Base-by-base conservation (phyloP, 2,888 invertebrate species). In the Camponotus fellah region DNA sequence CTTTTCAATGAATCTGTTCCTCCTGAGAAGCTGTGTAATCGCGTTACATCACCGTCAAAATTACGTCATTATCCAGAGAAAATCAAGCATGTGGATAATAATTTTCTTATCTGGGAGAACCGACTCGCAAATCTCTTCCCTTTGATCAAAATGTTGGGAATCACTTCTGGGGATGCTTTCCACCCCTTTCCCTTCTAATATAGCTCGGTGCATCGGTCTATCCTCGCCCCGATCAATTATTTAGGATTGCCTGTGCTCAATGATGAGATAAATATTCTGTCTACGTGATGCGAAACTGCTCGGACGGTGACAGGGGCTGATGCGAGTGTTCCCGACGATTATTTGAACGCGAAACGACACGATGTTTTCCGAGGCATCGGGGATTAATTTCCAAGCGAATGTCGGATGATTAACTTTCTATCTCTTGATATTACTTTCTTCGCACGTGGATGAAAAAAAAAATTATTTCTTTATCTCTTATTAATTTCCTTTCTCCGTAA, bases 231-330 rank as follows among this genome's bases (percentile, higher is more conserved):
- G 84, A 89, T 90, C 88, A 86, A 89, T 90, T 90, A 90, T 90
- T 89, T 83, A 89, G 68, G 56, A 37, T 84, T 17, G 76, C 60
- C 85, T 66, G 85, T 79, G 83, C 88, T 43, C n/a, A 64, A 74
- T 85, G 84, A 74, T 75, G 85, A 74, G 85, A 89, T 88, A 89
- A 90, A 90, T 90, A 90, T 90, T 88, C 89, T 85, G 85, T 86
- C 84, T 74, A 65, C 85, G 87, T 91, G 88, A 90, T 85, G 80
- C 69, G 88, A 84, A 60, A 60, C 86, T 84, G 81, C 76, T 79
- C 80, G 83, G 83, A 65, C 75, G 68, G 72, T 62, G 49, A 53
- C 40, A 32, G 68, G 83, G 26, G 53, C 17, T 68, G 32, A 49
- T 17, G 37, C 62, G 49, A 58, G 6, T n/a, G 68, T 32, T 60